Conservation (phyloP, 2,113 vertebrate species). For the Chaetodon auriga region DNA sequence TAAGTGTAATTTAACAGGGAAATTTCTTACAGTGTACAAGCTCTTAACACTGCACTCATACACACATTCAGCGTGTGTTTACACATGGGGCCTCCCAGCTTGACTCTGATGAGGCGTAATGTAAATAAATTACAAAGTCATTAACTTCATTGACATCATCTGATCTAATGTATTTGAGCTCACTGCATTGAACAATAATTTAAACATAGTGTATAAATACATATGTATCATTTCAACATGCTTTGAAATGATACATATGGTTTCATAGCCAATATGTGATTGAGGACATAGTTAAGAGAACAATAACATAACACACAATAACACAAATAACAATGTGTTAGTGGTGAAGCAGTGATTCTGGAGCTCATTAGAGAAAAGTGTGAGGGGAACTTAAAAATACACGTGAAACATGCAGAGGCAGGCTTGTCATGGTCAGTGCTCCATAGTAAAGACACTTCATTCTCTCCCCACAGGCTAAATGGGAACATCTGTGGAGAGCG, state of each 20-base stretch:
- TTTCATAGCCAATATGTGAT: neutral
- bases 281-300: neutral
- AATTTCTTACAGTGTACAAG: neutral
- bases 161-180: slow-evolving; percentile 17
- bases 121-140: slow-evolving; percentile 57
- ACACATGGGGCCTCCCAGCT: slow-evolving; percentile 15
- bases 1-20: no score
- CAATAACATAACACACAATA: no score
- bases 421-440: slow-evolving; percentile 18
- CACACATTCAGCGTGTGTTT: neutral
- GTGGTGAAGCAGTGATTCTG: slow-evolving; percentile 1
- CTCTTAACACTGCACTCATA: neutral
- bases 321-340: neutral
- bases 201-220: neutral
- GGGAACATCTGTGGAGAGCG: slow-evolving; percentile 7
- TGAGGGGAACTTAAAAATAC: neutral
- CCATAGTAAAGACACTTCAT: slow-evolving; percentile 21
- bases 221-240: slow-evolving; percentile 1
- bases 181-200: neutral
- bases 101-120: slow-evolving; percentile 41
- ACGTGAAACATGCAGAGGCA: neutral
- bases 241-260: no score
- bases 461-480: neutral
- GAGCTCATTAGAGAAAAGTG: neutral
- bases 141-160: slow-evolving; percentile 45